phyloP scores from a whole-genome alignment of 2,797 vertebrate species.

The Epinephelus malabaricus region DNA sequence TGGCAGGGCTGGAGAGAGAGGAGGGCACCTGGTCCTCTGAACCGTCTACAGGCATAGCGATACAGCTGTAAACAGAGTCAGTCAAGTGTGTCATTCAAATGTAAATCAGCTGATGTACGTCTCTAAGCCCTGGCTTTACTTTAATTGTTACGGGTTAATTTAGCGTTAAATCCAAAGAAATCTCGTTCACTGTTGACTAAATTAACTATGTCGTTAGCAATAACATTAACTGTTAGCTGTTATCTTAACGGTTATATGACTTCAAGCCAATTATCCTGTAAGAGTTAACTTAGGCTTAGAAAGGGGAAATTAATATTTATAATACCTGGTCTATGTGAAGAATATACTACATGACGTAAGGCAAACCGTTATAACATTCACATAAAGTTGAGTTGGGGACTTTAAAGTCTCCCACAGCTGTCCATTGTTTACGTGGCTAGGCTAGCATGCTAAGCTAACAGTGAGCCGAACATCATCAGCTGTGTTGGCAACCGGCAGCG shows the following conservation, averaged over 20 bases:
- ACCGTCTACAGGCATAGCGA: conserved; percentile 84
- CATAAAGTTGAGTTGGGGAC: neutral
- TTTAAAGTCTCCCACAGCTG: neutral
- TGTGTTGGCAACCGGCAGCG: conserved; percentile 11
- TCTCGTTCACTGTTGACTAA: no score
- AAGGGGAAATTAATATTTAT: accelerated
- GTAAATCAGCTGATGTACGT: neutral
- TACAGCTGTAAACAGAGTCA: conserved; percentile 62
- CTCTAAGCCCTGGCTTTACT: neutral
- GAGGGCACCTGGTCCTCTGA: conserved; percentile 76
- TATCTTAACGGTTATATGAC: neutral
- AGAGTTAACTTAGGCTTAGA: no score
- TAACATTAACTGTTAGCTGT: no score
- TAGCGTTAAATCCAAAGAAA: accelerated
- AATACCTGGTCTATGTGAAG: accelerated
- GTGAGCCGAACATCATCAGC: conserved; percentile 23
- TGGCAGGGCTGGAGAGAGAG: conserved; percentile 76
- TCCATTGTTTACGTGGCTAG: conserved; percentile 77
- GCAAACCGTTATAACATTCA: neutral
- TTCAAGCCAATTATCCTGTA: neutral
- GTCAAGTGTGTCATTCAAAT: conserved; percentile 1
- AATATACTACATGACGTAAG: accelerated
- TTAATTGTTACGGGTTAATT: neutral
- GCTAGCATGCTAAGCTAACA: conserved; percentile 74
- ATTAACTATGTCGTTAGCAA: no score